Evolutionary conservation across 2,113 vertebrate genomes (phyloP), one percentile per base, ranked within the genome.

Genomic region (Platysternon megacephalum): DNA sequence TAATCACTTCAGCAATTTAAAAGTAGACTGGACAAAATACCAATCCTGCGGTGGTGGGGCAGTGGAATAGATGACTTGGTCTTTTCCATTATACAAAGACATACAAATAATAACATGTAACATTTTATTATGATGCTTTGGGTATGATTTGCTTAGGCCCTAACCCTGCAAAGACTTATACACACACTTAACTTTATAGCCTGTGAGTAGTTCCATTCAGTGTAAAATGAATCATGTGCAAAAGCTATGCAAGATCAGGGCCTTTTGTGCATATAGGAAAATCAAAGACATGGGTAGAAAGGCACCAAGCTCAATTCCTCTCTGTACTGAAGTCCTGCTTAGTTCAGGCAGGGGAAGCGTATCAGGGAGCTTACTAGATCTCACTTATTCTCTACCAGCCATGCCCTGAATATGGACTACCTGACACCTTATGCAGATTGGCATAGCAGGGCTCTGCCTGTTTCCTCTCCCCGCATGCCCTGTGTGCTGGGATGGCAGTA

Each of bases 191-290:
- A 48, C 87, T 46, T 87, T 61, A 3, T 49, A n/a, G 84, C 51
- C 65, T 85, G 80, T 76, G n/a, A 86, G 91, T 88, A 44, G n/a
- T 52, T 97, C 51, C 48, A 91, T 95, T 88, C 42, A 85, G 89
- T 85, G 94, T 81, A 93, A 93, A 95, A 93, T 84, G 94, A 96
- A 94, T 85, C 84, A 95, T 91, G 88, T 88, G 91, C 49, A 93
- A 85, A 87, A 52, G 1, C 6, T 90, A 87, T 56, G 85, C 72
- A 93, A 82, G 35, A 58, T 51, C 55, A 74, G 91, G 78, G 87
- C 87, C 56, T 48, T 0, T 0, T 44, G 94, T 46, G 8, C 74
- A 26, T 95, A 81, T 68, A 48, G 83, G 84, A 46, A 93, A 51
- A 81, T 72, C 72, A 93, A 65, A 44, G 74, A 10, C 61, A 87